These are phyloP conservation scores for Chaenocephalus aceratus DNA, from an alignment of 2,113 vertebrate species.

Conservation along the genomic window DNA sequence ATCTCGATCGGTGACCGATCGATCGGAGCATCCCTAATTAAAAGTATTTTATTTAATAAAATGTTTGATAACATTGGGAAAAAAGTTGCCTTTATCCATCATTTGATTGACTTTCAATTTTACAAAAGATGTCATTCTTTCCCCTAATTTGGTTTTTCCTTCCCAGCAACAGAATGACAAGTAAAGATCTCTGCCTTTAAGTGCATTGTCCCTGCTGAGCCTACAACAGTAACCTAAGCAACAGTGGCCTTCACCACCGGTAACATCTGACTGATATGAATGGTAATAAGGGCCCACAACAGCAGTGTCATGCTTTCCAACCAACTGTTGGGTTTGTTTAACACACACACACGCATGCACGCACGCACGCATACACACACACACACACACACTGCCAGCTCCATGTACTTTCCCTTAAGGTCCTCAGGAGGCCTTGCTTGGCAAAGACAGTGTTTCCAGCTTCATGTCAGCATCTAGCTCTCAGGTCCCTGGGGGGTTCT, in stretches of 20 bases:
- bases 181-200: neutral
- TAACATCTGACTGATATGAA: conserved; percentile 7
- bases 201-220: conserved; percentile 1
- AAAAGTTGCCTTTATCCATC: neutral
- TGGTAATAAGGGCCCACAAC: conserved; percentile 2
- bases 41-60: neutral
- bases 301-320: conserved; percentile 25
- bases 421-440: conserved; percentile 37
- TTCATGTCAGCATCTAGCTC: conserved; percentile 28
- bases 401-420: conserved; percentile 34
- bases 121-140: neutral
- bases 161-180: neutral
- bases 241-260: neutral
- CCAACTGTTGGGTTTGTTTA: conserved; percentile 17
- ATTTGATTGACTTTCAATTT: neutral
- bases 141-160: neutral
- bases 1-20: too few species aligned
- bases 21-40: too few species aligned
- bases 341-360: too few species aligned
- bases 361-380: too few species aligned
- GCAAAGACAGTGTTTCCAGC: conserved; percentile 42
- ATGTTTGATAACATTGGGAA: neutral
- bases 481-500: conserved; percentile 4
- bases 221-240: neutral
- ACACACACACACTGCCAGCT: conserved; percentile 5